phyloP scores from a whole-genome alignment of 2,888 invertebrate genomes.

The Metacarcinus magister region DNA sequence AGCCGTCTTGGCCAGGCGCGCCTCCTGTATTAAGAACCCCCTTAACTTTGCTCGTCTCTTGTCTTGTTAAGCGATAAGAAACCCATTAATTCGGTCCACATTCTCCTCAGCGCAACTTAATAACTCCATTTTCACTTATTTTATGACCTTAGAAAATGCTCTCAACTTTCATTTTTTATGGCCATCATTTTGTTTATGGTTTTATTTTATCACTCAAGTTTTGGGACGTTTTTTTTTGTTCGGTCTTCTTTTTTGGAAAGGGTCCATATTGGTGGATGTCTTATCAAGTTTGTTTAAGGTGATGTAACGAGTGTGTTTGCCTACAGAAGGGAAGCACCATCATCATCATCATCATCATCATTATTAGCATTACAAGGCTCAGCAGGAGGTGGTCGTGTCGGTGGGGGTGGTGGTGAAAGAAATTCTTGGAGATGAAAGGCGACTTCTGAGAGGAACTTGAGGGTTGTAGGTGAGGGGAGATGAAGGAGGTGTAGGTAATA shows the following conservation, averaged over 20 bases:
- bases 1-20: neutral
- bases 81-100: neutral
- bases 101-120: slow-evolving; percentile 15
- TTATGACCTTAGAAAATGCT: neutral
- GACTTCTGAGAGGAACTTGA: neutral
- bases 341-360: neutral
- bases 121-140: slow-evolving; percentile 26
- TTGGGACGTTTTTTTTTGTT: neutral
- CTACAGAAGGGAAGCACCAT: neutral
- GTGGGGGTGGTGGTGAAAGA: neutral
- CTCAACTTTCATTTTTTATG: neutral
- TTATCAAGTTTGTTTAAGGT: neutral
- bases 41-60: slow-evolving; percentile 26
- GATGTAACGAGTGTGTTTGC: neutral
- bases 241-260: neutral
- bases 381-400: neutral
- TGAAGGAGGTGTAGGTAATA: neutral
- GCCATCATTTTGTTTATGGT: slow-evolving; percentile 1
- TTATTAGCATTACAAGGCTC: neutral
- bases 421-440: neutral
- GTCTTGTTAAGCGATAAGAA: slow-evolving; percentile 26
- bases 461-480: neutral
- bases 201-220: slow-evolving; percentile 26
- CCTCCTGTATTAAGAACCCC: neutral
- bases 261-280: neutral